Conservation (phyloP, 2,113 vertebrate genomes). For the Notarius lentiginosus region DNA sequence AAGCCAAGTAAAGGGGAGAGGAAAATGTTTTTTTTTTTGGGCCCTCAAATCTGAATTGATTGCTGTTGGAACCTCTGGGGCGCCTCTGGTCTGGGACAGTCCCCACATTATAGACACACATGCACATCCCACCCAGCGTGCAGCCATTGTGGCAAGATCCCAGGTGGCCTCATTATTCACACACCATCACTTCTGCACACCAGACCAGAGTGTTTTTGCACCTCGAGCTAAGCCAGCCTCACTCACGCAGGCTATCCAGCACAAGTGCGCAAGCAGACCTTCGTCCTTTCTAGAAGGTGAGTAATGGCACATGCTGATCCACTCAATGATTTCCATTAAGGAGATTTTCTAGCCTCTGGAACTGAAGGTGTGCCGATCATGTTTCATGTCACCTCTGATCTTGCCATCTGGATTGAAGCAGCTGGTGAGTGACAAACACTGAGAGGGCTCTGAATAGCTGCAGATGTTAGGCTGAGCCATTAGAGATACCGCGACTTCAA, state of each 20-base stretch:
- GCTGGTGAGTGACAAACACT: constrained; percentile 27
- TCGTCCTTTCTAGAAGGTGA: constrained; percentile 26
- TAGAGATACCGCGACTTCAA: constrained; percentile 7
- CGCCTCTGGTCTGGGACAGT: not conserved
- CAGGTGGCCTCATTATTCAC: constrained; percentile 47
- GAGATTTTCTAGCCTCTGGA: constrained; percentile 16
- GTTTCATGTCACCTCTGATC: constrained; percentile 36
- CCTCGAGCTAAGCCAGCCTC: constrained; percentile 7
- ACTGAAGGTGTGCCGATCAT: constrained; percentile 33
- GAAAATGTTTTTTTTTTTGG: not conserved
- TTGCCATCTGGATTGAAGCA: constrained; percentile 41
- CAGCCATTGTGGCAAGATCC: constrained; percentile 9
- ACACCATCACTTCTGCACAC: constrained; percentile 45
- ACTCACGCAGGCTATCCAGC: constrained; percentile 11
- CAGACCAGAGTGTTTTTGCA: constrained; percentile 35
- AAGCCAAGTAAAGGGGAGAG: not conserved
- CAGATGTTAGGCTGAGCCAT: constrained; percentile 28
- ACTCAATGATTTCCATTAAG: constrained; percentile 41
- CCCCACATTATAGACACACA: constrained; percentile 3
- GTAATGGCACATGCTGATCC: constrained; percentile 40
- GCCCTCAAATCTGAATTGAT: constrained; percentile 10
- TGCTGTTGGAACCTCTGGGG: not conserved
- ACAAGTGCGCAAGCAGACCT: not conserved
- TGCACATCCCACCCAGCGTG: not conserved
- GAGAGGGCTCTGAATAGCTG: constrained; percentile 11